Conservation (phyloP, 2,888 invertebrate species). For the Folsomia candida region DNA sequence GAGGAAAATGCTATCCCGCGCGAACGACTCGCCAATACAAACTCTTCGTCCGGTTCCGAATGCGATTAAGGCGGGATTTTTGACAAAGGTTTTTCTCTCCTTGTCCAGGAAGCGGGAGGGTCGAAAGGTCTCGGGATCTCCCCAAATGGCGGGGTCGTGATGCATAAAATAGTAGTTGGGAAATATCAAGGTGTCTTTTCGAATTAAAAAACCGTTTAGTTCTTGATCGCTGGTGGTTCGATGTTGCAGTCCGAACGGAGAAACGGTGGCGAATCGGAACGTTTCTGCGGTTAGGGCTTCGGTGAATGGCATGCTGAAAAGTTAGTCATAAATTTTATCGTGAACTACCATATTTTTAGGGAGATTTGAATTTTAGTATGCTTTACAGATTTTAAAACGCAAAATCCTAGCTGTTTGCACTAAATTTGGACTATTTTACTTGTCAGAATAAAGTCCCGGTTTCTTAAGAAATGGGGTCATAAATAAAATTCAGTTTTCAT, state of each 20-base stretch:
- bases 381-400: neutral
- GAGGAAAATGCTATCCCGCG: neutral
- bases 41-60: neutral
- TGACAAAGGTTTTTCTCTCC: constrained; percentile 24
- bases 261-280: constrained; percentile 29
- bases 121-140: constrained; percentile 35
- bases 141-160: constrained; percentile 33
- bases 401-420: neutral
- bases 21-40: neutral
- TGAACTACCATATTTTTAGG: too few relatives aligned
- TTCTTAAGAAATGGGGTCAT: too few relatives aligned
- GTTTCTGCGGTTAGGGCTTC: constrained; percentile 37
- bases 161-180: constrained; percentile 32
- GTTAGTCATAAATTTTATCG: neutral
- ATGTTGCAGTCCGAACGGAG: constrained; percentile 36
- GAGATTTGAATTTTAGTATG: too few relatives aligned
- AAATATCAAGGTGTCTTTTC: constrained; percentile 35
- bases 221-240: constrained; percentile 26
- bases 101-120: constrained; percentile 35
- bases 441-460: too few relatives aligned
- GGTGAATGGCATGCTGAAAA: constrained; percentile 27
- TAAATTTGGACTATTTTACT: too few relatives aligned
- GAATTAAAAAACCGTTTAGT: constrained; percentile 33
- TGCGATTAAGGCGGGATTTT: neutral
- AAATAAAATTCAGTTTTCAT: too few relatives aligned